phyloP scores from a whole-genome alignment of 2,888 invertebrate species.

The Sialis lutaria region DNA sequence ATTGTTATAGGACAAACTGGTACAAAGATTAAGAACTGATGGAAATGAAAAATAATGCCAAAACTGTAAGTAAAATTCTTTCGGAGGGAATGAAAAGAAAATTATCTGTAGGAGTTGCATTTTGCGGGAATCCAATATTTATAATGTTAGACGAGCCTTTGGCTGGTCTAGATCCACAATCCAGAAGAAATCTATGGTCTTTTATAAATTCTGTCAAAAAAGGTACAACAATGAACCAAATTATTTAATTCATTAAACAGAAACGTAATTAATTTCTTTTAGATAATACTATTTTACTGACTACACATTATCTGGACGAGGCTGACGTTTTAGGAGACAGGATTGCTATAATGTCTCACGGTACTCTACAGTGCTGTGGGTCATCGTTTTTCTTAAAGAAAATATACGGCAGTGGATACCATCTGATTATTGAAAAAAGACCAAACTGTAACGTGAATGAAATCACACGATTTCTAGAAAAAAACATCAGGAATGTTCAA shows the following conservation, averaged over 20 bases:
- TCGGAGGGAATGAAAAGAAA: constrained; percentile 60
- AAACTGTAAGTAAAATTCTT: constrained; percentile 22
- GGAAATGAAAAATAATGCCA: constrained; percentile 8
- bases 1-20: constrained; percentile 3
- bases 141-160: constrained; percentile 53
- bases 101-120: constrained; percentile 48
- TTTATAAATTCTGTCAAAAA: neutral
- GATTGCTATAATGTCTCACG: constrained; percentile 63
- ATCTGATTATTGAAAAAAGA: constrained; percentile 33
- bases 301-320: constrained; percentile 72
- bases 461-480: constrained; percentile 34
- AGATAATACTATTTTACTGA: constrained; percentile 54
- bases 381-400: constrained; percentile 56
- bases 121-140: constrained; percentile 49
- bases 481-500: constrained; percentile 37
- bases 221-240: neutral
- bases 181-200: constrained; percentile 52
- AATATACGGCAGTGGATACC: constrained; percentile 61
- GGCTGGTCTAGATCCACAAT: constrained; percentile 67
- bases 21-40: constrained; percentile 8
- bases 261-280: neutral
- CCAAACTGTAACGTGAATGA: constrained; percentile 23
- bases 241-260: neutral
- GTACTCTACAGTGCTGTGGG: constrained; percentile 53
- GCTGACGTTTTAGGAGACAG: constrained; percentile 64